phyloP scores from a whole-genome alignment of 2,797 vertebrate genomes.

The Peromyscus eremicus region DNA sequence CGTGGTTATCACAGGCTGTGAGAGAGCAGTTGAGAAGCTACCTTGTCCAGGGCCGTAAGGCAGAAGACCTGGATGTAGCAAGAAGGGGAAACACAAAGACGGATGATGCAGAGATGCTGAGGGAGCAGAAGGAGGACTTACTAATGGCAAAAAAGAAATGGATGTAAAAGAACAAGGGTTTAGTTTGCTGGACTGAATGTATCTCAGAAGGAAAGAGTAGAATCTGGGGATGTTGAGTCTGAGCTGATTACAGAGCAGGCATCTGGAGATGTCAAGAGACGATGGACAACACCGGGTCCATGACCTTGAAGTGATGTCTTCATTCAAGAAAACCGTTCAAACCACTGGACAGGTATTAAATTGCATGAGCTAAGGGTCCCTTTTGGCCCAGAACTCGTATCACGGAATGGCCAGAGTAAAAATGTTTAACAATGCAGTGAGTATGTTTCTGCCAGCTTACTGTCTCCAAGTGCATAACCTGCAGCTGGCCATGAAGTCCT shows the following conservation, averaged over 20 bases:
- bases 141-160: neutral
- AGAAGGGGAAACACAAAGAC: neutral
- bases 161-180: neutral
- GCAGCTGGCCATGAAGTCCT: neutral
- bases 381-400: neutral
- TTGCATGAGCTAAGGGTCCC: neutral
- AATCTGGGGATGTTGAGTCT: neutral
- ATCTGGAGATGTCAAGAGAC: neutral
- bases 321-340: neutral
- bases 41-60: neutral
- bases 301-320: neutral
- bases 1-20: neutral
- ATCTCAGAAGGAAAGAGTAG: slow-evolving; percentile 7
- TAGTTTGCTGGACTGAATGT: neutral
- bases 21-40: neutral
- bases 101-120: neutral
- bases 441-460: neutral
- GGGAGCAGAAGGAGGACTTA: neutral
- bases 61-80: neutral
- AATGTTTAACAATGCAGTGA: neutral
- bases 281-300: neutral
- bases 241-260: neutral
- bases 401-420: neutral
- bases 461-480: neutral
- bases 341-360: neutral